Base-by-base conservation (phyloP, 2,888 invertebrate species). In the Gibbula magus region DNA sequence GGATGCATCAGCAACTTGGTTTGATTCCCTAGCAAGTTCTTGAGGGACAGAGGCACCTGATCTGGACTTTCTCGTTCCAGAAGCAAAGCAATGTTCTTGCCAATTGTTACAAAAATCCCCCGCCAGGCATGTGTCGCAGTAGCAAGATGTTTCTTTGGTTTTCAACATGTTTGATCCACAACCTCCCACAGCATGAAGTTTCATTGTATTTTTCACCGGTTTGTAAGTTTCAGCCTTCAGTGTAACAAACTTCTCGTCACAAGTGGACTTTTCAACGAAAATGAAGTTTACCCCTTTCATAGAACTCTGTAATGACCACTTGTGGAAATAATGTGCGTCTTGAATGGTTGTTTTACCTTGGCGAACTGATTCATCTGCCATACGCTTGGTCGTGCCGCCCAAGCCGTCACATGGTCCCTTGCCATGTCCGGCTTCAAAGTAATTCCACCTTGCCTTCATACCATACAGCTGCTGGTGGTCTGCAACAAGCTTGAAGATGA, bases 321-420 rank as follows among this genome's bases (percentile, higher is more conserved):
- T 53, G 61, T 54, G 82, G 51, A 80, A 80, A 22, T 81, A 75
- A 13, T 22, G 4, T n/a, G 83, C 78, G 35, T 75, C 70, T 32
- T 83, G 84, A n/a, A 82, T 81, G 0, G 39, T 20, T 13, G 20
- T 39, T 56, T 81, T 82, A 0, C 75, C 35, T n/a, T 76, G 74
- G n/a, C 74, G 77, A 13, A 82, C 56, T 29, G 76, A 78, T 18
- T 56, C n/a, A n/a, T 84, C 81, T 16, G 84, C 81, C 66, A 75
- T 75, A 20, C 79, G 51, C n/a, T 79, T 82, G 0, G 76, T 53
- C 0, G 79, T 82, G 16, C 82, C 79, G 8, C 84, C 80, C 2
- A 83, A 13, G 2, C 82, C 84, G 54, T 84, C 83, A 51, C 81
- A 83, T 0, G 83, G 77, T n/a, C 82, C 81, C 51, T 83, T 84